Percentiles rank a stretch among this genome's conserved stretches.
Conservation (phyloP, 2,797 vertebrate genomes). For the Gymnopithys bicolor region DNA sequence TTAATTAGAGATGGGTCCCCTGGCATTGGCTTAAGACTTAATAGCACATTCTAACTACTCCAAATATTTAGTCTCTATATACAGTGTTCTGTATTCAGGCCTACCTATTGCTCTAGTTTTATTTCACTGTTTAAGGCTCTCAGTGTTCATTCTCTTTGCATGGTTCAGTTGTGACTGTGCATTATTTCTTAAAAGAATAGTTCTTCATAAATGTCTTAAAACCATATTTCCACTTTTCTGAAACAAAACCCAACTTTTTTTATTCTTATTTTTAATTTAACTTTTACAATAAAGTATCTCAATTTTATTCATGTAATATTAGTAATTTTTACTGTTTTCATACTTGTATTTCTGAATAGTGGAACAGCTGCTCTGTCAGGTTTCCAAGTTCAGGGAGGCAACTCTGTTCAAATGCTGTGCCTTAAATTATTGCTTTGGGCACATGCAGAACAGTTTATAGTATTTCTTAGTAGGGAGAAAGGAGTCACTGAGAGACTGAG, state of each 20-base stretch:
- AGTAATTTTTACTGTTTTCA: neutral
- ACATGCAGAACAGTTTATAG: neutral
- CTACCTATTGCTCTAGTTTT: neutral
- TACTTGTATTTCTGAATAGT: neutral
- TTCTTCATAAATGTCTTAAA: neutral
- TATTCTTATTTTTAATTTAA: neutral
- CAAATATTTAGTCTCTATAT: neutral
- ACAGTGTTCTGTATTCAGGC: neutral
- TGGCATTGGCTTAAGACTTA: neutral
- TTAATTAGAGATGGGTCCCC: conserved; percentile 3
- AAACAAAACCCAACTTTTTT: fast-evolving
- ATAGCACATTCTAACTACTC: neutral
- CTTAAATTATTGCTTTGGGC: neutral
- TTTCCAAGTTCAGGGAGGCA: neutral
- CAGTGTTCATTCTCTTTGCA: neutral
- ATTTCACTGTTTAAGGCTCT: neutral
- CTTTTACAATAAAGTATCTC: neutral
- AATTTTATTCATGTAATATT: neutral
- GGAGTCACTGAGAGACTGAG: neutral
- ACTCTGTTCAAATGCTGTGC: neutral
- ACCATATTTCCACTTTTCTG: neutral
- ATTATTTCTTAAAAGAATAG: neutral
- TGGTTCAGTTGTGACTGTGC: neutral
- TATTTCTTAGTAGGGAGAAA: neutral
- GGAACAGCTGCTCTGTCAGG: neutral